A percentile compares a stretch with the other conserved stretches of the same genome.
These are phyloP conservation scores for Oncorhynchus mykiss DNA, from an alignment of 2,113 vertebrate species.

Conservation along the genomic window DNA sequence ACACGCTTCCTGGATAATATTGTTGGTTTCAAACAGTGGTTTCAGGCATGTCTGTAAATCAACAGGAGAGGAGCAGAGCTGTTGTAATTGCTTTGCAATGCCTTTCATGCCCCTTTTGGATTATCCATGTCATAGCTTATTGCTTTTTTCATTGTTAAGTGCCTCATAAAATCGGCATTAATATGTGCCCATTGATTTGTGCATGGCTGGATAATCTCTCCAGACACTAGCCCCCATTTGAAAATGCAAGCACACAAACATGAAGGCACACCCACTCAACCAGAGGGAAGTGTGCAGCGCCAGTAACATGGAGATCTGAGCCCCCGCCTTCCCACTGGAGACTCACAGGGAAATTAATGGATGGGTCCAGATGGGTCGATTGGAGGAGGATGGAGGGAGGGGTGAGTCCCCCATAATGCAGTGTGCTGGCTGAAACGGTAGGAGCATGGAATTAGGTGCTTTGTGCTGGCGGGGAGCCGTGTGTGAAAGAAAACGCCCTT, in stretches of 20 bases:
- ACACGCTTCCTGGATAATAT: constrained; percentile 53
- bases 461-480: not conserved
- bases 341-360: constrained; percentile 48
- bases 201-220: constrained; percentile 36
- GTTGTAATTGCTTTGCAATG: constrained; percentile 60
- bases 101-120: constrained; percentile 50
- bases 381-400: constrained; percentile 13
- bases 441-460: not conserved
- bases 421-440: constrained; percentile 13
- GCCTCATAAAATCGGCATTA: constrained; percentile 61
- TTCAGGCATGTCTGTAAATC: constrained; percentile 54
- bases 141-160: constrained; percentile 70
- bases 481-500: not conserved
- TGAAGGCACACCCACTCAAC: constrained; percentile 12
- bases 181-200: constrained; percentile 66
- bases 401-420: not conserved
- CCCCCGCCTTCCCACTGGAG: constrained; percentile 32
- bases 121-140: constrained; percentile 67
- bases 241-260: constrained; percentile 6
- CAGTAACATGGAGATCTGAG: constrained; percentile 34
- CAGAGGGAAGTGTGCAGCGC: not conserved
- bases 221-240: constrained; percentile 30
- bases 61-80: constrained; percentile 49
- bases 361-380: constrained; percentile 54
- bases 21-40: constrained; percentile 49